phyloP scores from a whole-genome alignment of 2,113 vertebrate genomes.

The Amblyornis subalaris region DNA sequence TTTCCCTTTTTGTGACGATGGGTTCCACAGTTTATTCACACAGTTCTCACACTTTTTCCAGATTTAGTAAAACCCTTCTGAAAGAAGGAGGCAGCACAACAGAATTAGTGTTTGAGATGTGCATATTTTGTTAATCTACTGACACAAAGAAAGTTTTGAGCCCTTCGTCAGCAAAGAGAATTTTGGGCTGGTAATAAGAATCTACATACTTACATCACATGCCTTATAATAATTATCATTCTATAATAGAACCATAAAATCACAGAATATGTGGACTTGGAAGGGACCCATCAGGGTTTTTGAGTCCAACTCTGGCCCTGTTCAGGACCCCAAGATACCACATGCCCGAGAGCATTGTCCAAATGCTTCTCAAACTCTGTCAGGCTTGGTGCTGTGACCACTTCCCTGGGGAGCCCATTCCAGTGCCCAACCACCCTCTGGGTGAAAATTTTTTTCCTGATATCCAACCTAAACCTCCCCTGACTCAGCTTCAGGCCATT shows the following conservation, averaged over 20 bases:
- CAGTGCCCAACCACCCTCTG: neutral
- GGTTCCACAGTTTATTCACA: neutral
- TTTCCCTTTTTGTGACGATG: neutral
- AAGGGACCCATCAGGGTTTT: neutral
- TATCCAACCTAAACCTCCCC: too few relatives aligned
- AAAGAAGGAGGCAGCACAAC: neutral
- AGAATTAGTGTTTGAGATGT: neutral
- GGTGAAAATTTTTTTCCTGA: neutral
- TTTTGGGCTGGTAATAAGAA: neutral
- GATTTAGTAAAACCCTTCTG: neutral
- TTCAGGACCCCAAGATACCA: neutral
- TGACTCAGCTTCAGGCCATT: neutral
- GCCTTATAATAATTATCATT: neutral
- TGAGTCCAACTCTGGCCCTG: neutral
- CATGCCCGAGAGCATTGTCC: neutral
- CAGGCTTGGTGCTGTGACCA: neutral
- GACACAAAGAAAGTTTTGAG: neutral
- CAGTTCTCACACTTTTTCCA: neutral
- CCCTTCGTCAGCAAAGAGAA: neutral
- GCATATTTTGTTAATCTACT: neutral
- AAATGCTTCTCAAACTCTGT: neutral
- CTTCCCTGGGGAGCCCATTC: neutral
- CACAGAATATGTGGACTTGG: neutral
- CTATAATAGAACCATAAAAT: neutral
- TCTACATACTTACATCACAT: neutral